These are phyloP conservation scores for Cygnus buccinator DNA, from an alignment of 2,113 vertebrate species.

Conservation along the genomic window DNA sequence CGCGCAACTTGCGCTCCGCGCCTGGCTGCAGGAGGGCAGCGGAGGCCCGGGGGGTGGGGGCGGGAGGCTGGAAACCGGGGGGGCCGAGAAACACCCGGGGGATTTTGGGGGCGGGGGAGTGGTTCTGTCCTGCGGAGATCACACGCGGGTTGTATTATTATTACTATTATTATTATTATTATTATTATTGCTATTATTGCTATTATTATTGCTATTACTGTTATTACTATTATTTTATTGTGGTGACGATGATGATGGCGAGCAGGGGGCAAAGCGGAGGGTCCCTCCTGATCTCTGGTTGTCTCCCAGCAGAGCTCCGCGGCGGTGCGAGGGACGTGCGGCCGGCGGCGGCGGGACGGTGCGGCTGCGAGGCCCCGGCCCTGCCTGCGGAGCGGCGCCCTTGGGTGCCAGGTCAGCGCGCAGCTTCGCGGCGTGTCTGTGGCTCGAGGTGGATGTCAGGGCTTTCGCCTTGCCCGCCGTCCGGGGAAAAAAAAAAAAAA, in stretches of 20 bases:
- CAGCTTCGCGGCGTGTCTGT: not conserved
- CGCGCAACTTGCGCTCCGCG: not conserved
- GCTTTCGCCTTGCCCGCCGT: not conserved
- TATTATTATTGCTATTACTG: no score
- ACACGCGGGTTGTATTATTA: no score
- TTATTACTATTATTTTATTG: no score
- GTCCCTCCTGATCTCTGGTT: not conserved
- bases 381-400: not conserved
- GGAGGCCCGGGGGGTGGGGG: no score
- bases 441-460: not conserved
- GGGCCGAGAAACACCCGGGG: no score
- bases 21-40: no score
- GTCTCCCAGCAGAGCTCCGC: conserved; percentile 20
- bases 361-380: not conserved
- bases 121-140: no score
- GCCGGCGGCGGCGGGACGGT: not conserved
- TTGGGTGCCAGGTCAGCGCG: not conserved
- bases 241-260: no score
- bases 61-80: no score
- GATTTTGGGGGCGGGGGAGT: no score
- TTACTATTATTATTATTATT: no score
- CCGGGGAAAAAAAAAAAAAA: not conserved
- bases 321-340: not conserved
- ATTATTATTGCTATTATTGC: no score
- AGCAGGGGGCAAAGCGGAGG: not conserved